A percentile compares a stretch with the other conserved stretches of the same genome.
phyloP scores from a whole-genome alignment of 2,797 vertebrate genomes.

The Chelonia mydas region DNA sequence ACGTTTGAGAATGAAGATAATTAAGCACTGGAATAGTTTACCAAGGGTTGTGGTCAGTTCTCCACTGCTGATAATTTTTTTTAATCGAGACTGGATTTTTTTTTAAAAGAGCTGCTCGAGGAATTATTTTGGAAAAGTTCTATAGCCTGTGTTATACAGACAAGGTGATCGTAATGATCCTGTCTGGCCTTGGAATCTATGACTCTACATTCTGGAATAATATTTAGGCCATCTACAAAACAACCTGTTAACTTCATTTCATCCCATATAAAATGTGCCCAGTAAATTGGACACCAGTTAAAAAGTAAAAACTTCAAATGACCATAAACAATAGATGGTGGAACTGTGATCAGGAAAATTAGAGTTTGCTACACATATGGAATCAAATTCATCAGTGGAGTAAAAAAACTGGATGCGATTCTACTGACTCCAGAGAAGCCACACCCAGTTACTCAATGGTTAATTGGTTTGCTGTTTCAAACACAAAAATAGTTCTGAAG shows the following conservation, averaged over 20 bases:
- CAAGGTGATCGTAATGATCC: too few species aligned
- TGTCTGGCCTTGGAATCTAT: too few species aligned
- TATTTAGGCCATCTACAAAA: neutral
- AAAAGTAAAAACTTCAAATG: neutral
- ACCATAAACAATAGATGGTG: neutral
- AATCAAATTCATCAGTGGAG: neutral
- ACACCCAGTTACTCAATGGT: neutral
- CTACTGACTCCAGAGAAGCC: fast-evolving
- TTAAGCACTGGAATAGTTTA: too few species aligned
- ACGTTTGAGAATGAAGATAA: too few species aligned
- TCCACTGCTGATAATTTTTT: too few species aligned
- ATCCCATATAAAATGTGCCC: neutral
- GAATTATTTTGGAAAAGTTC: too few species aligned
- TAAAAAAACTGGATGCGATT: neutral
- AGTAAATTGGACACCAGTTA: neutral
- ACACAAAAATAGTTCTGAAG: neutral
- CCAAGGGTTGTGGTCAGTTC: too few species aligned
- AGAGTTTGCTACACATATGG: neutral
- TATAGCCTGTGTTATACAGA: too few species aligned
- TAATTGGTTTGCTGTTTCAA: neutral
- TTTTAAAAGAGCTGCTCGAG: too few species aligned
- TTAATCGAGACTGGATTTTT: too few species aligned
- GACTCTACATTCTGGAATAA: neutral
- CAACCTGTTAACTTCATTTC: neutral
- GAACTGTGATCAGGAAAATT: neutral